A percentile compares a stretch with the other conserved stretches of the same genome.
These are phyloP conservation scores for Amphiduros pacificus DNA, from an alignment of 2,888 invertebrate genomes.

Conservation along the genomic window DNA sequence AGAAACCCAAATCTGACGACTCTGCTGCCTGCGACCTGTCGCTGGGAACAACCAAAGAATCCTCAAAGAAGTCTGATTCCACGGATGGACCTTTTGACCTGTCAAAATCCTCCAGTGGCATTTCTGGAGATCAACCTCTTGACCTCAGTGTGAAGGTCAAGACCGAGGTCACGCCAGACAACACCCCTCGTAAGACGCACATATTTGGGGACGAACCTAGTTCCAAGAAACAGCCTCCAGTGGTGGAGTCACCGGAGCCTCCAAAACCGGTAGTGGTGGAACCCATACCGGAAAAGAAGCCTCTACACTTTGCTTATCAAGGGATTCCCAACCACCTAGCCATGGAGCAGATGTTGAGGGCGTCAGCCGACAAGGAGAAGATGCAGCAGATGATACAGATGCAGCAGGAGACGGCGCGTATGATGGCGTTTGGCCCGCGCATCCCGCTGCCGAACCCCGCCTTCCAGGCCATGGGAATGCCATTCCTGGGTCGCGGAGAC, in stretches of 20 bases:
- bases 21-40: conserved; percentile 32
- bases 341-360: conserved; percentile 35
- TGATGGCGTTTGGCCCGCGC: conserved; percentile 25
- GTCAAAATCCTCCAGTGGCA: conserved; percentile 24
- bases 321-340: conserved; percentile 74
- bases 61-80: neutral
- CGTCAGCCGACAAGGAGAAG: conserved; percentile 52
- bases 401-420: conserved; percentile 34
- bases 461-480: conserved; percentile 26
- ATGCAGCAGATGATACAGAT: conserved; percentile 32
- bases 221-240: conserved; percentile 51
- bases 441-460: conserved; percentile 43
- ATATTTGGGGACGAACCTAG: conserved; percentile 40
- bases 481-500: neutral
- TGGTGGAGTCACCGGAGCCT: conserved; percentile 15
- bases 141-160: conserved; percentile 68
- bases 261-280: conserved; percentile 12
- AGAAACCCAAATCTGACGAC: neutral
- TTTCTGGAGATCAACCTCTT: conserved; percentile 70
- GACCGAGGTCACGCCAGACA: conserved; percentile 56
- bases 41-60: too few species aligned
- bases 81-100: conserved; percentile 31
- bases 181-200: conserved; percentile 48
- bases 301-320: conserved; percentile 70
- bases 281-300: conserved; percentile 27